Evolutionary conservation across 2,888 invertebrate species (phyloP).

Genomic region (Caenorhabditis drosophilae): DNA sequence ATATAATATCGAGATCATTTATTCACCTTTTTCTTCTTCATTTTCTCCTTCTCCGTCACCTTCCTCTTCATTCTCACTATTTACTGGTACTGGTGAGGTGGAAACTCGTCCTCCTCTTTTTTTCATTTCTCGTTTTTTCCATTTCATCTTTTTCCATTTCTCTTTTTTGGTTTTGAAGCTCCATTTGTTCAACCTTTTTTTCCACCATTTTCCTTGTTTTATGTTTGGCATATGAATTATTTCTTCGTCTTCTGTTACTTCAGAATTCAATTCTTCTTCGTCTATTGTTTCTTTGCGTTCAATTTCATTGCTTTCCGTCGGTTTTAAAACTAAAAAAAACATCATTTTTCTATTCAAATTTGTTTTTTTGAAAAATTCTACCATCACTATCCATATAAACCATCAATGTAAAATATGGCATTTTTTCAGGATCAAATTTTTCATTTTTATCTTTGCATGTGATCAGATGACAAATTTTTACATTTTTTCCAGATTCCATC

Average conservation of each 20-base stretch:
- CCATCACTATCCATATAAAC: neutral
- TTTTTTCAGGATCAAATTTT: neutral
- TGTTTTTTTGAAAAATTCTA: too few relatives aligned
- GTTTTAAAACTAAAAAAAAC: neutral
- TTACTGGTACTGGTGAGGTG: too few relatives aligned
- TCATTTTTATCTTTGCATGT: neutral
- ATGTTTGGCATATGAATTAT: neutral
- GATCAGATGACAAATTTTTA: neutral
- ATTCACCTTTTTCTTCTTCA: neutral
- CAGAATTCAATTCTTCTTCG: neutral
- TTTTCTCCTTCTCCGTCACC: too few relatives aligned
- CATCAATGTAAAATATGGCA: neutral
- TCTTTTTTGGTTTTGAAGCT: neutral
- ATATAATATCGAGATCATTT: neutral
- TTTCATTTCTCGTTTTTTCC: constrained; percentile 1
- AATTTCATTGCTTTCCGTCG: neutral
- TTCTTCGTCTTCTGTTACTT: neutral
- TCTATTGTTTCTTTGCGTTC: neutral
- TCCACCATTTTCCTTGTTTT: neutral
- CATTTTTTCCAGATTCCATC: too few relatives aligned
- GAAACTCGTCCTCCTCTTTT: neutral
- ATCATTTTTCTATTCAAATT: too few relatives aligned
- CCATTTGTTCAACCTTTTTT: neutral
- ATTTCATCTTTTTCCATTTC: neutral
- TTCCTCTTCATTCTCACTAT: neutral